phyloP scores from a whole-genome alignment of 2,888 invertebrate genomes.

The Clepsis dumicolana region DNA sequence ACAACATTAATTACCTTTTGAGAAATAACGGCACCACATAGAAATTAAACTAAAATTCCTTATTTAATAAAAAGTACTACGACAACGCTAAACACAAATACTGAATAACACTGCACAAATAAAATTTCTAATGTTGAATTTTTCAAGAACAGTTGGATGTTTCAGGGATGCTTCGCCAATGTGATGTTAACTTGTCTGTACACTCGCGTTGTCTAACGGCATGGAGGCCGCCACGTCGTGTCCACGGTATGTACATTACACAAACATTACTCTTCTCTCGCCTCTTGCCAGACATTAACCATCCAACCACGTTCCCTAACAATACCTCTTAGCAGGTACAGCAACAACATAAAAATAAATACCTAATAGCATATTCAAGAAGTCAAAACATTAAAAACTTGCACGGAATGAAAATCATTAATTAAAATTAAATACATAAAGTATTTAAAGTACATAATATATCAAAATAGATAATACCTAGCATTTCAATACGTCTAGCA shows the following conservation, averaged over 20 bases:
- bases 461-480: conserved; percentile 73
- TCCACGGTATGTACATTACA: conserved; percentile 45
- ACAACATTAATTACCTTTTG: conserved; percentile 63
- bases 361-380: conserved; percentile 45
- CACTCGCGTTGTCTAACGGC: conserved; percentile 52
- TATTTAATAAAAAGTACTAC: conserved; percentile 66
- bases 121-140: conserved; percentile 57
- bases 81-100: conserved; percentile 76
- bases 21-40: conserved; percentile 82
- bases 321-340: conserved; percentile 67
- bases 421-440: conserved; percentile 72
- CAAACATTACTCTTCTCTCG: conserved; percentile 55
- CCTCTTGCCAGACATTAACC: conserved; percentile 47
- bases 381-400: conserved; percentile 65
- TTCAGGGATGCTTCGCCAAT: conserved; percentile 53
- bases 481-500: conserved; percentile 59
- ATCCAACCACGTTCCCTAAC: conserved; percentile 60
- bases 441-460: conserved; percentile 77
- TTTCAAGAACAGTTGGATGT: conserved; percentile 53
- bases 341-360: conserved; percentile 65
- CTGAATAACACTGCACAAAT: conserved; percentile 69
- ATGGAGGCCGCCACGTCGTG: neutral
- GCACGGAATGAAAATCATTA: conserved; percentile 83
- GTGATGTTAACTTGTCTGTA: conserved; percentile 63
- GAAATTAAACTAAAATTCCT: conserved; percentile 65